Conservation (phyloP, 2,113 vertebrate genomes). For the Gopherus evgoodei region DNA sequence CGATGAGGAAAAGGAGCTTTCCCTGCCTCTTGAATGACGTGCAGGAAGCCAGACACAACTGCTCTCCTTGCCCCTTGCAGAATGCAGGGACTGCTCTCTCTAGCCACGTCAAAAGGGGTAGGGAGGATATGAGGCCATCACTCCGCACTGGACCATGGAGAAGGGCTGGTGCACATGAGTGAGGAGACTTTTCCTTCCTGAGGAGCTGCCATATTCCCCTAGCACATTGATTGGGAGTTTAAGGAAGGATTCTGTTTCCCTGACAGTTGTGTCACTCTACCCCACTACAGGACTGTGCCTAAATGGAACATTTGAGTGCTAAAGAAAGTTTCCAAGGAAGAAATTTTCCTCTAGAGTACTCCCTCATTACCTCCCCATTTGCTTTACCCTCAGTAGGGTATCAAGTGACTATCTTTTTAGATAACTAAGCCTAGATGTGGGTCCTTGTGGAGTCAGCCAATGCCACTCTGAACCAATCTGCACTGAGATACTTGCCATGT, state of each 20-base stretch:
- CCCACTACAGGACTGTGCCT: neutral
- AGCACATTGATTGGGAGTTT: neutral
- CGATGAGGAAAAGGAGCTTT: neutral
- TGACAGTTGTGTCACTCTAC: neutral
- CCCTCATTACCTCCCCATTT: neutral
- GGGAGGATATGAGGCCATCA: neutral
- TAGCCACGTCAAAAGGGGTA: neutral
- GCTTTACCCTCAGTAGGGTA: neutral
- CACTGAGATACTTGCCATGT: neutral
- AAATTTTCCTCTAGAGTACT: neutral
- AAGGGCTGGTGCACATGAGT: neutral
- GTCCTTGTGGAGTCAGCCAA: neutral
- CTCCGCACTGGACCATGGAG: neutral
- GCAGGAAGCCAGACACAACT: neutral
- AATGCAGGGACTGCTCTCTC: neutral
- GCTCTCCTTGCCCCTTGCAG: neutral
- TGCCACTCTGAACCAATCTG: neutral
- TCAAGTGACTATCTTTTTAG: neutral
- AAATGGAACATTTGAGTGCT: neutral
- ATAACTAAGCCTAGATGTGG: neutral
- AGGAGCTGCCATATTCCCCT: neutral
- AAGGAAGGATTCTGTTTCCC: neutral
- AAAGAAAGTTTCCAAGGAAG: neutral
- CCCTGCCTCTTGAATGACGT: neutral
- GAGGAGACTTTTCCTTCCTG: neutral